Evolutionary conservation across 2,888 invertebrate genomes (phyloP).

Genomic region (Alentia gelatinosa): DNA sequence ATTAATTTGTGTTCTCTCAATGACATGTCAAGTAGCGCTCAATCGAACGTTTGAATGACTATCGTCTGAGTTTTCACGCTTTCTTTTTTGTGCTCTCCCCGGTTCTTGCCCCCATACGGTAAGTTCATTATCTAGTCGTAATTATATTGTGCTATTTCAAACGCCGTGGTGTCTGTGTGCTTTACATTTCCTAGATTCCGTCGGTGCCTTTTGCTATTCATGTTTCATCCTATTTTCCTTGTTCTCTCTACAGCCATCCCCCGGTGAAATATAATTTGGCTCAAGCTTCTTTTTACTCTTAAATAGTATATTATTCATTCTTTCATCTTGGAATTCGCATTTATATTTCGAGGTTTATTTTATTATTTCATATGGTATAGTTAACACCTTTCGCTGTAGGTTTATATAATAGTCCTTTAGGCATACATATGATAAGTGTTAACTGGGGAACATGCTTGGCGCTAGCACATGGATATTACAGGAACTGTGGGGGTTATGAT

Average conservation of each 20-base stretch:
- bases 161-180: background rate
- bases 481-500: too few relatives aligned
- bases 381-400: too few relatives aligned
- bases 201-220: background rate
- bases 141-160: background rate
- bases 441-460: too few relatives aligned
- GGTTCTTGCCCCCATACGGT: background rate
- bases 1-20: too few relatives aligned
- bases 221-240: background rate
- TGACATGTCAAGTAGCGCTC: too few relatives aligned
- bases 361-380: too few relatives aligned
- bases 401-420: too few relatives aligned
- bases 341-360: too few relatives aligned
- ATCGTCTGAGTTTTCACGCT: constrained; percentile 39
- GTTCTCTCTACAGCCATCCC: background rate
- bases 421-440: too few relatives aligned
- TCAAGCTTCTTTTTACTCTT: background rate
- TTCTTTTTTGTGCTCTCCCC: constrained; percentile 32
- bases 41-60: constrained; percentile 23
- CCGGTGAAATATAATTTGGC: background rate
- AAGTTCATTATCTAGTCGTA: constrained; percentile 16
- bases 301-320: background rate
- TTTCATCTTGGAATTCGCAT: too few relatives aligned
- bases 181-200: background rate
- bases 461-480: too few relatives aligned